phyloP scores from a whole-genome alignment of 1,140 invertebrate genomes.

The Thaumatotibia leucotreta region DNA sequence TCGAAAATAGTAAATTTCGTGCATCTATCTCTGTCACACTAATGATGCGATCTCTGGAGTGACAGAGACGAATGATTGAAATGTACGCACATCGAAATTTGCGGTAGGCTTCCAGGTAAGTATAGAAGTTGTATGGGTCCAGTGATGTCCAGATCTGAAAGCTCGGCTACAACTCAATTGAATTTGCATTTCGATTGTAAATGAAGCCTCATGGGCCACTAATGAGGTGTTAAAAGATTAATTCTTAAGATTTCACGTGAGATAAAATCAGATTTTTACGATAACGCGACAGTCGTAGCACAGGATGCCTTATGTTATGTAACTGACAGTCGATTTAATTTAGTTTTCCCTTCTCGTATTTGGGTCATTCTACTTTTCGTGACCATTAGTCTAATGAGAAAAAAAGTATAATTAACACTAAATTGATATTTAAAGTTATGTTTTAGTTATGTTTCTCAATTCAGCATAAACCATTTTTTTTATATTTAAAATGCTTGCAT shows the following conservation, averaged over 20 bases:
- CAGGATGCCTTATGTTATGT: slow-evolving; percentile 33
- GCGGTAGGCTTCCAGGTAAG: too few relatives aligned
- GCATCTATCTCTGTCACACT: too few relatives aligned
- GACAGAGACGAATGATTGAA: too few relatives aligned
- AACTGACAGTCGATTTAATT: slow-evolving; percentile 46
- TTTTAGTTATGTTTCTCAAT: too few relatives aligned
- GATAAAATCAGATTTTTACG: slow-evolving; percentile 54
- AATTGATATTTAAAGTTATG: too few relatives aligned
- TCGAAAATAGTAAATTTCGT: too few relatives aligned
- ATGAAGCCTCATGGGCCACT: slow-evolving; percentile 51
- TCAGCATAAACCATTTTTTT: too few relatives aligned
- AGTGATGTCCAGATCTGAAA: slow-evolving; percentile 46
- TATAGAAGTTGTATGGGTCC: slow-evolving; percentile 53
- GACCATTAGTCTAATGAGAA: too few relatives aligned
- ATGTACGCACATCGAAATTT: too few relatives aligned
- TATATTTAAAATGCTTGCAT: too few relatives aligned
- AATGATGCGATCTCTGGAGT: too few relatives aligned
- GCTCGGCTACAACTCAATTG: slow-evolving; percentile 45
- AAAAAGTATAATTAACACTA: too few relatives aligned
- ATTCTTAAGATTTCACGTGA: slow-evolving; percentile 51
- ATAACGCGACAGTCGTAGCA: slow-evolving; percentile 40
- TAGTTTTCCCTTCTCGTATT: background rate
- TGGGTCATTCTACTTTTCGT: background rate
- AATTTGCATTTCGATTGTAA: slow-evolving; percentile 71
- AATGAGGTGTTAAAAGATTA: slow-evolving; percentile 71